Percentiles rank a stretch among this genome's conserved stretches.
These are phyloP conservation scores for Anthoscopus minutus DNA, from an alignment of 2,113 vertebrate species.

Conservation along the genomic window DNA sequence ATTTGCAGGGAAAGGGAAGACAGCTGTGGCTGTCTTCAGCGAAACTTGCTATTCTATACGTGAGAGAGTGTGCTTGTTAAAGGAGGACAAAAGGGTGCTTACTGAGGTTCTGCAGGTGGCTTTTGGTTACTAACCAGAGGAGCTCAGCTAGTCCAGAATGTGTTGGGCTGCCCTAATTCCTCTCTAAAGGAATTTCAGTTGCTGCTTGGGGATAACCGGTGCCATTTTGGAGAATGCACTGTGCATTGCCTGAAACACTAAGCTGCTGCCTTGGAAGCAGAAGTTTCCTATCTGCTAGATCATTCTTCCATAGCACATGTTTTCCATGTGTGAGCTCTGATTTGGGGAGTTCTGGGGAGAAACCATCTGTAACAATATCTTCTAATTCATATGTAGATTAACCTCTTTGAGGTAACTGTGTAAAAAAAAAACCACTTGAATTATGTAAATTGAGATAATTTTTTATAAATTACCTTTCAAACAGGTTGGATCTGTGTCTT, in stretches of 20 bases:
- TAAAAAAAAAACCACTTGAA: slow-evolving; percentile 8
- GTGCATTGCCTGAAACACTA: neutral
- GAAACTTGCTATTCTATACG: slow-evolving; percentile 70
- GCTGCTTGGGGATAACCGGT: slow-evolving; percentile 14
- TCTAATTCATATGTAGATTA: slow-evolving; percentile 50
- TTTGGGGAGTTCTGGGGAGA: neutral
- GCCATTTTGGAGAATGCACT: neutral
- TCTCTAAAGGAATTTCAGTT: slow-evolving; percentile 35
- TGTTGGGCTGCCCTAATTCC: slow-evolving; percentile 63
- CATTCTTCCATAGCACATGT: neutral
- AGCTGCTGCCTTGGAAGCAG: slow-evolving; percentile 33
- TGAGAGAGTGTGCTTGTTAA: slow-evolving; percentile 63
- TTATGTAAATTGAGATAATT: slow-evolving; percentile 54
- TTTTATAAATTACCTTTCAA: slow-evolving; percentile 48
- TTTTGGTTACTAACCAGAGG: slow-evolving; percentile 70
- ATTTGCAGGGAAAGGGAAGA: slow-evolving; percentile 75
- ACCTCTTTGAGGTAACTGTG: neutral
- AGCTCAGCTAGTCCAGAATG: slow-evolving; percentile 68
- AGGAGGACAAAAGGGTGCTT: slow-evolving; percentile 69
- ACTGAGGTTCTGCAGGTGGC: slow-evolving; percentile 78
- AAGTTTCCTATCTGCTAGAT: slow-evolving; percentile 36
- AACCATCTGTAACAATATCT: neutral
- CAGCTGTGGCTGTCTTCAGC: slow-evolving; percentile 77
- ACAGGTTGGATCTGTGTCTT: slow-evolving; percentile 41
- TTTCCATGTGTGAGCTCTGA: neutral